Evolutionary conservation across 2,888 invertebrate genomes (phyloP), one percentile per base, ranked within the genome.

Genomic region (Cremastobaeus sp.): DNA sequence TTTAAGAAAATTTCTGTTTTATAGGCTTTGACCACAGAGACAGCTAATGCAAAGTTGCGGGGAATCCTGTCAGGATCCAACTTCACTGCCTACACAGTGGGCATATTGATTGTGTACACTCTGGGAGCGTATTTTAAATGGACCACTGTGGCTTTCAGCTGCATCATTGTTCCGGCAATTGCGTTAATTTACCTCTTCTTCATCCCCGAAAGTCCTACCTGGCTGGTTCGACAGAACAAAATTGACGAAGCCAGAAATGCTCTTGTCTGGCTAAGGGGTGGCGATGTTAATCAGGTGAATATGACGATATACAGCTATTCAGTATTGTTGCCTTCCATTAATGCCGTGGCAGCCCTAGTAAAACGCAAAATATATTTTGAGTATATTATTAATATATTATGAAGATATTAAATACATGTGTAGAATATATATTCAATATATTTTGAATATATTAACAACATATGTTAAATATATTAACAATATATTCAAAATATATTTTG

Each of bases 1-100:
- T n/a, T 11, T 11, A 21, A 21, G 14, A 21, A 43, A 21, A 11
- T 12, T 8, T 41, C 9, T 28, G 6, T 41, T 28, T 18, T 15
- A 1, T 87, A 94, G 94, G 92, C 94, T 1, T 90, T 94, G 76
- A 90, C 94, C 72, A 93, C 93, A 2, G 94, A 94, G 88, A 92
- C 93, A 72, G 91, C 94, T 1, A 93, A 94, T 78, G 93, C 94
- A 15, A 90, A 91, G 79, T 85, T 94, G 12, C 89, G 94, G 65
- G 93, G 94, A 2, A 86, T 91, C 47, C 89, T 94, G 6, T 91
- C 92, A 20, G 93, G 93, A n/a, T 91, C 92, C 0, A 92, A 93
- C 0, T 93, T 93, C 81, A 92, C 93, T 17, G 92, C 93, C 12
- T 94, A 94, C 80, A 92, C 94, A 0, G 86, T 92, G 28, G 95